phyloP scores from a whole-genome alignment of 2,888 invertebrate genomes.

The Aphodius sticticus region DNA sequence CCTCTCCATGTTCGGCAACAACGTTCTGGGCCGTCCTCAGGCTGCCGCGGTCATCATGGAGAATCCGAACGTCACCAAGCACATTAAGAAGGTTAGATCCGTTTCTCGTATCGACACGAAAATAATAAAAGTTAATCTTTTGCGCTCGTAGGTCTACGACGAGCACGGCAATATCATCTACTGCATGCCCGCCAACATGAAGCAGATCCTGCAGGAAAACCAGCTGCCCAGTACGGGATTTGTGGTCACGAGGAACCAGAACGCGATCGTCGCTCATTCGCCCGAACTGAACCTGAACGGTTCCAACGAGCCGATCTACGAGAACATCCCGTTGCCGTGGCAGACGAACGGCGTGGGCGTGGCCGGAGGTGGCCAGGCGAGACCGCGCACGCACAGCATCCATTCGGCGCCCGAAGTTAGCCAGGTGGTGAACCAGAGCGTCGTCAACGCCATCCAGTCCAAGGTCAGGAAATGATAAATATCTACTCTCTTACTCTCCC shows the following conservation, averaged over 20 bases:
- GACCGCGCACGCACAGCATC: conserved; percentile 71
- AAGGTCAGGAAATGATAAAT: conserved; percentile 44
- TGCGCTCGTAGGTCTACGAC: conserved; percentile 60
- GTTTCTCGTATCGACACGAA: too few species aligned
- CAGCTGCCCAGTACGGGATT: conserved; percentile 58
- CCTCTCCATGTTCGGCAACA: conserved; percentile 66
- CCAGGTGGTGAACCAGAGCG: conserved; percentile 53
- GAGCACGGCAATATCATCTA: conserved; percentile 71
- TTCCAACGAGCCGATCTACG: conserved; percentile 79
- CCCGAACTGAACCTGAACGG: conserved; percentile 56
- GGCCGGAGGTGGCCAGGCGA: conserved; percentile 48
- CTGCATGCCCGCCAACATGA: conserved; percentile 66
- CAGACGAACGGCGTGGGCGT: conserved; percentile 52
- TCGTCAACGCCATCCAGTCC: conserved; percentile 50
- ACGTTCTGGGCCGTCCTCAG: conserved; percentile 54
- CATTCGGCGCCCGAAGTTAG: conserved; percentile 74
- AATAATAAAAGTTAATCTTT: too few species aligned
- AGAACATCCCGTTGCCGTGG: conserved; percentile 80
- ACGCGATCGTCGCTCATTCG: conserved; percentile 54
- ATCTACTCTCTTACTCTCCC: too few species aligned
- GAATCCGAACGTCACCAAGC: conserved; percentile 67
- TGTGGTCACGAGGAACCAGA: conserved; percentile 63
- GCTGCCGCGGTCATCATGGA: conserved; percentile 64
- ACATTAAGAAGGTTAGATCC: conserved; percentile 62
- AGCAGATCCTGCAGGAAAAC: conserved; percentile 58